A percentile compares a stretch with the other conserved stretches of the same genome.
Conservation (phyloP, 2,113 vertebrate species). For the Oreochromis aureus region DNA sequence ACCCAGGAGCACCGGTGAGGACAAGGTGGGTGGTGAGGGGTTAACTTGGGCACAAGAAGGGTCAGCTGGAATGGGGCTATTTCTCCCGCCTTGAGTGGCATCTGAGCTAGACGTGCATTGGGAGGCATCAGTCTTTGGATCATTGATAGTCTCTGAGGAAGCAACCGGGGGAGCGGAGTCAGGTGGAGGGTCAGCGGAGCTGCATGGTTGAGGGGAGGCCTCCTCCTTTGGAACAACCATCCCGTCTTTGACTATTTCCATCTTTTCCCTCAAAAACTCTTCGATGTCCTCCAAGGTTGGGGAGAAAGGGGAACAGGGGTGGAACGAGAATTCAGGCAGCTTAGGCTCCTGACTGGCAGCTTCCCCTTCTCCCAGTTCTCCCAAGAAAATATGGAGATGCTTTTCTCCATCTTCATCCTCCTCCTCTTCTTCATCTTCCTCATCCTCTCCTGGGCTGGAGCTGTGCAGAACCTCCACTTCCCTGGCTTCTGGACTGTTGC, state of each 20-base stretch:
- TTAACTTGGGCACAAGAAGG: background rate
- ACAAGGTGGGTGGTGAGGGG: background rate
- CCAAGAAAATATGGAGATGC: slow-evolving; percentile 40
- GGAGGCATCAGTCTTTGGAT: background rate
- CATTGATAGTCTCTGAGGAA: slow-evolving; percentile 7
- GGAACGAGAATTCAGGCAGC: slow-evolving; percentile 73
- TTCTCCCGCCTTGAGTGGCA: background rate
- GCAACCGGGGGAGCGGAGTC: background rate
- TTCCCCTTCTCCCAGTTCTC: slow-evolving; percentile 6
- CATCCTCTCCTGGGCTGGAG: slow-evolving; percentile 45
- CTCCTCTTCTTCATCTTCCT: slow-evolving; percentile 59
- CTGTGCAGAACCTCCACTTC: slow-evolving; percentile 30
- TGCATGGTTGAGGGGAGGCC: slow-evolving; percentile 10
- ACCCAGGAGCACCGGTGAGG: slow-evolving; percentile 52
- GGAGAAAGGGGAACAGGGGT: slow-evolving; percentile 70
- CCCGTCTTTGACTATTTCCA: slow-evolving; percentile 68
- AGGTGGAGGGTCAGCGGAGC: background rate
- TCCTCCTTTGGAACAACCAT: slow-evolving; percentile 38
- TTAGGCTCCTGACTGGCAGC: slow-evolving; percentile 39
- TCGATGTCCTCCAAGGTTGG: slow-evolving; percentile 88
- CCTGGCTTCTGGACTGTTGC: slow-evolving; percentile 54
- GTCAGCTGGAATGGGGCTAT: background rate
- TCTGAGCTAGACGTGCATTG: background rate
- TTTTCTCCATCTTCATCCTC: slow-evolving; percentile 31
- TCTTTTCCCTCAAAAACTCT: slow-evolving; percentile 84